Conservation (phyloP, 2,113 vertebrate genomes). For the Dicentrarchus labrax region DNA sequence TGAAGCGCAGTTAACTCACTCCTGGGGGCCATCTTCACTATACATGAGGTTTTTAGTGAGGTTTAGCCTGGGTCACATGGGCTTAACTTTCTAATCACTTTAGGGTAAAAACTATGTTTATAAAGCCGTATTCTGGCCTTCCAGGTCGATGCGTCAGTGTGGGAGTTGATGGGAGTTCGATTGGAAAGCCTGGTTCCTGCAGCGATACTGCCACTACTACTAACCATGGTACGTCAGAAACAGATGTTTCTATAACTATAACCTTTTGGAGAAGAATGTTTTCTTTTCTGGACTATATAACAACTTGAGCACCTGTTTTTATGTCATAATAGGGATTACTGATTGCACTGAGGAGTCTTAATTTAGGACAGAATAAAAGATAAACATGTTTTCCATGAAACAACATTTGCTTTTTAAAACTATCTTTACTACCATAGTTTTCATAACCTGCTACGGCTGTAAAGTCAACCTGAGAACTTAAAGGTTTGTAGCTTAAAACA, state of each 20-base stretch:
- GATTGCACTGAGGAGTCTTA: neutral
- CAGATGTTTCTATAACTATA: neutral
- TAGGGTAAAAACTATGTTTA: neutral
- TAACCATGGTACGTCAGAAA: slow-evolving; percentile 41
- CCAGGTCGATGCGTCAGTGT: slow-evolving; percentile 19
- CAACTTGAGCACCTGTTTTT: slow-evolving; percentile 1
- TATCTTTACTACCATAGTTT: neutral
- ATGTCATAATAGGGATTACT: neutral
- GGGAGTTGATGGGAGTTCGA: slow-evolving; percentile 63
- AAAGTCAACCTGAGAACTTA: neutral
- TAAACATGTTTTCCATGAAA: neutral
- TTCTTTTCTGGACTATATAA: neutral
- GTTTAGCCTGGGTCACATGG: neutral
- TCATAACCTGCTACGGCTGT: neutral
- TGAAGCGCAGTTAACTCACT: neutral
- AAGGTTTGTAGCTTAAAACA: neutral
- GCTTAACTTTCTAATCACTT: slow-evolving; percentile 11
- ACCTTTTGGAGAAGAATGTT: too few relatives aligned
- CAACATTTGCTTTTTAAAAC: neutral
- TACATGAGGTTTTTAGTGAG: neutral
- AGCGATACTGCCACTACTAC: slow-evolving; percentile 46
- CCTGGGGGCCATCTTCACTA: neutral
- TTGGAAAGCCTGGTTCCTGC: slow-evolving; percentile 58
- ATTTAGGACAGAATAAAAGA: neutral
- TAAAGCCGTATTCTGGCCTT: neutral